A percentile compares a stretch with the other conserved stretches of the same genome.
These are phyloP conservation scores for Zoanthus sociatus DNA, from an alignment of 92 coral and sea anemone genomes.

Conservation along the genomic window DNA sequence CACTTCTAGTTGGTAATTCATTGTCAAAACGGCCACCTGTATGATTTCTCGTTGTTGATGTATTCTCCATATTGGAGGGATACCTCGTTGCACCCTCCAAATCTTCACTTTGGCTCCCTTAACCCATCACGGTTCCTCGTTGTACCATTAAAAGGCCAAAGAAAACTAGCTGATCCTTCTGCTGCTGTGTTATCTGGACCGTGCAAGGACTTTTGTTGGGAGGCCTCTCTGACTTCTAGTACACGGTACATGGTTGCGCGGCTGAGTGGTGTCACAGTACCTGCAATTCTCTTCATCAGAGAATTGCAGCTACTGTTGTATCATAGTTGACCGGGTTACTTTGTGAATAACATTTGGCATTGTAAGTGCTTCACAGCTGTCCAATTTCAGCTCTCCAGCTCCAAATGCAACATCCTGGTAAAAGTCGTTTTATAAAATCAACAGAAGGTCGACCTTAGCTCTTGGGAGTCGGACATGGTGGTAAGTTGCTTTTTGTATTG, in stretches of 20 bases:
- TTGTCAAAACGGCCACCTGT: too few relatives aligned
- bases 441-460: conserved; percentile 42
- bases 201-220: conserved; percentile 43
- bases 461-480: conserved; percentile 39
- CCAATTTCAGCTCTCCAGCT: conserved; percentile 53
- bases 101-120: too few relatives aligned
- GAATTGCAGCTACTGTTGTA: conserved; percentile 49
- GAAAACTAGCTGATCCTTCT: conserved; percentile 65
- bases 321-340: conserved; percentile 62
- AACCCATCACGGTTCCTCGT: too few relatives aligned
- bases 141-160: too few relatives aligned
- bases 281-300: conserved; percentile 35
- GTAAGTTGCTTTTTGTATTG: neutral
- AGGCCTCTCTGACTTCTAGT: conserved; percentile 59
- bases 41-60: too few relatives aligned
- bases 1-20: too few relatives aligned
- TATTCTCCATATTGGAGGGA: too few relatives aligned
- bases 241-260: conserved; percentile 57
- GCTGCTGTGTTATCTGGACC: conserved; percentile 65
- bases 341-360: conserved; percentile 62
- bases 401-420: conserved; percentile 60
- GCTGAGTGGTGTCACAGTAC: conserved; percentile 46
- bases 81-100: too few relatives aligned
- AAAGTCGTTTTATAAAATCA: conserved; percentile 51
- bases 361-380: conserved; percentile 48